A percentile compares a stretch with the other conserved stretches of the same genome.
Conservation (phyloP, 1,140 invertebrate species). For the Philotrypesis tridentata region DNA sequence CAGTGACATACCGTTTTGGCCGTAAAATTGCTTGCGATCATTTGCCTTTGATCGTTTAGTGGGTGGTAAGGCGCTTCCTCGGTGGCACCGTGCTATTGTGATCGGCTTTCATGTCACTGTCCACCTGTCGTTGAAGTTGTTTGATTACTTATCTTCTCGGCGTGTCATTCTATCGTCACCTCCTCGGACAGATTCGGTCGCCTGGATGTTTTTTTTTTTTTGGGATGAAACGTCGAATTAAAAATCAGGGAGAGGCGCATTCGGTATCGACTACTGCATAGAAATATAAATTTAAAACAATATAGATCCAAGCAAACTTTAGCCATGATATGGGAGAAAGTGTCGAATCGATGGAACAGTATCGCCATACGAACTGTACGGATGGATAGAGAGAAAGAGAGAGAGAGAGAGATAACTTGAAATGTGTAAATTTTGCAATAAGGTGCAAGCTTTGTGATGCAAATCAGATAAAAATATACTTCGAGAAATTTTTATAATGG, state of each 20-base stretch:
- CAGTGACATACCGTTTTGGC: neutral
- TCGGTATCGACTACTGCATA: too few relatives aligned
- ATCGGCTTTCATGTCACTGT: conserved; percentile 57
- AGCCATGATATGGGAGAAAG: conserved; percentile 88
- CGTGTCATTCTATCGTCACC: conserved; percentile 75
- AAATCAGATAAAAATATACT: too few relatives aligned
- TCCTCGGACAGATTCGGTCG: conserved; percentile 72
- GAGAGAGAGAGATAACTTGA: too few relatives aligned
- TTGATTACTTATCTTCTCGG: conserved; percentile 78
- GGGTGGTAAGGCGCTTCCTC: conserved; percentile 60
- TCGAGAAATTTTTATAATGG: too few relatives aligned
- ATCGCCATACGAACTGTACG: conserved; percentile 89
- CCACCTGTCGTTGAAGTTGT: conserved; percentile 75
- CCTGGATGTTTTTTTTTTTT: conserved; percentile 53
- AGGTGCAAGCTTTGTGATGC: too few relatives aligned
- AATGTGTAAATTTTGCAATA: too few relatives aligned
- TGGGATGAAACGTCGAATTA: too few relatives aligned
- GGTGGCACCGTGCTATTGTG: conserved; percentile 52
- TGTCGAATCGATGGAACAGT: conserved; percentile 89
- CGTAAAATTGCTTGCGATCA: neutral
- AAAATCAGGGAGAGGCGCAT: too few relatives aligned
- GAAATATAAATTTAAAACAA: too few relatives aligned
- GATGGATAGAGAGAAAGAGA: too few relatives aligned
- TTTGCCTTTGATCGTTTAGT: conserved; percentile 51
- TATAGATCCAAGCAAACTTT: conserved; percentile 67